These are phyloP conservation scores for Pandion haliaetus DNA, from an alignment of 2,113 vertebrate genomes.

Conservation along the genomic window DNA sequence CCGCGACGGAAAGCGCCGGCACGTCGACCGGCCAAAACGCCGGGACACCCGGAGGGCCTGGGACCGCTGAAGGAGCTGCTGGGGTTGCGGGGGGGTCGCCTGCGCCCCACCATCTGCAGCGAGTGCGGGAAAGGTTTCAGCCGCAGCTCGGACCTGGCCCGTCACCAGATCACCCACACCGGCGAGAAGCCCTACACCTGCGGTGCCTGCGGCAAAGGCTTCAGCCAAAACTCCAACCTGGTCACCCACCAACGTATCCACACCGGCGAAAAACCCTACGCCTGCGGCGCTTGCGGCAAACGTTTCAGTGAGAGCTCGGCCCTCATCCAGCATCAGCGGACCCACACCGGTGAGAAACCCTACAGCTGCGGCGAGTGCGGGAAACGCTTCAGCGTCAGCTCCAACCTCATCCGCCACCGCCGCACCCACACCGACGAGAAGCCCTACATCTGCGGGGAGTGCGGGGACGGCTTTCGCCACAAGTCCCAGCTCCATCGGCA, in stretches of 20 bases:
- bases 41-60: background rate
- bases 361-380: slow-evolving; percentile 82
- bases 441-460: slow-evolving; percentile 52
- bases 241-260: slow-evolving; percentile 74
- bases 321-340: slow-evolving; percentile 61
- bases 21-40: background rate
- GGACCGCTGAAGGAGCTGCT: slow-evolving; percentile 49
- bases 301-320: slow-evolving; percentile 68
- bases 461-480: slow-evolving; percentile 61
- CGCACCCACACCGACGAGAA: slow-evolving; percentile 65
- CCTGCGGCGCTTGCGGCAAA: slow-evolving; percentile 70
- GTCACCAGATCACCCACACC: slow-evolving; percentile 60
- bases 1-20: background rate
- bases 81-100: slow-evolving; percentile 11
- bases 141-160: slow-evolving; percentile 59
- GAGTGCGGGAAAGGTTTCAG: slow-evolving; percentile 70
- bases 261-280: slow-evolving; percentile 78
- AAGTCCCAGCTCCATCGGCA: slow-evolving; percentile 61
- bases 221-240: slow-evolving; percentile 69
- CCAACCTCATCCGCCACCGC: slow-evolving; percentile 85
- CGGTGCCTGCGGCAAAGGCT: slow-evolving; percentile 80
- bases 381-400: slow-evolving; percentile 85
- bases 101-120: slow-evolving; percentile 56
- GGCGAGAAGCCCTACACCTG: slow-evolving; percentile 70
- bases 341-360: slow-evolving; percentile 77